Base-by-base conservation (phyloP, 2,888 invertebrate genomes). In the Amphipoea oculea region DNA sequence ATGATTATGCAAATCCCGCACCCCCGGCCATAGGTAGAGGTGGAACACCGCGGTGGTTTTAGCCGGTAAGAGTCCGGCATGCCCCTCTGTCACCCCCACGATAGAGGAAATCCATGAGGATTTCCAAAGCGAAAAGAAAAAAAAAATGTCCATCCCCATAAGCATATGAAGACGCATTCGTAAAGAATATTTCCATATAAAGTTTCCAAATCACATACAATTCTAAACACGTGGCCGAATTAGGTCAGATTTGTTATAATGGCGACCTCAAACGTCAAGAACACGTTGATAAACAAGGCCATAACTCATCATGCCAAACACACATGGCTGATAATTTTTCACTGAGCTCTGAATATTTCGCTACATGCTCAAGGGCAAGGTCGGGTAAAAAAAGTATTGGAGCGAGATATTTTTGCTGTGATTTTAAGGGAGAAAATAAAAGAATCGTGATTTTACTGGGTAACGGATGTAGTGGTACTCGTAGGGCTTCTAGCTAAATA, bases 341-440 rank as follows among this genome's bases (percentile, higher is more conserved):
- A 79, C 66, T 60, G 48, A 65, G 62, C 72, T 45, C 51, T 48
- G 69, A 82, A 86, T 78, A 86, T 78, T 78, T 75, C 14, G 63
- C 51, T 9, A 70, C 57, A 72, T 12, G 42, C 69, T 29, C 73
- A 86, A 86, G 86, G 79, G 70, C 86, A 83, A 86, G 83, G 86
- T 79, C 73, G 62, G 17, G 14, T 60, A 67, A 78, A 86, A 83
- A 76, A 57, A 11, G 42, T 72, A 57, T 57, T 63, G 40, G 66
- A 17, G n/a, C 42, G 36, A 62, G 42, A 57, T 79, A 79, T 73
- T 73, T 74, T n/a, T 17, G 65, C 0, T 36, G 40, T 12, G 65
- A 54, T 48, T 57, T 57, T 68, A 36, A 48, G 42, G 17, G 20
- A 72, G 20, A 60, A 75, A 83, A 57, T 67, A 67, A 67, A 74